Evolutionary conservation across 1,140 invertebrate species (phyloP), one percentile per base, ranked within the genome.

Genomic region (Periplaneta americana): DNA sequence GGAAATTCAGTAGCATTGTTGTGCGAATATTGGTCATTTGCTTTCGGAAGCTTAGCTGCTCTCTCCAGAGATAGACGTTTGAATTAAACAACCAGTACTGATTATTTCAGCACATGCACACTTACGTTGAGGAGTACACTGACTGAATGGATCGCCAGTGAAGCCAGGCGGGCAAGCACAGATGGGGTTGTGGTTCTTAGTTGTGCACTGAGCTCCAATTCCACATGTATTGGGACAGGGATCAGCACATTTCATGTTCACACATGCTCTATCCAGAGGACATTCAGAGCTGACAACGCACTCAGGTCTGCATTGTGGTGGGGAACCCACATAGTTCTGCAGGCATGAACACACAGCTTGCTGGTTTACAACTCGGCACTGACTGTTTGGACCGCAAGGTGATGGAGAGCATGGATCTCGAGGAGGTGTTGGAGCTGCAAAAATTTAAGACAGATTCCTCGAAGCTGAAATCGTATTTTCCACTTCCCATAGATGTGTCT

Each of bases 91-190:
- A n/a, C n/a, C n/a, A n/a, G n/a, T n/a, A n/a, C n/a, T n/a, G n/a
- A n/a, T n/a, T n/a, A n/a, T n/a, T n/a, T n/a, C n/a, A n/a, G n/a
- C n/a, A n/a, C n/a, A n/a, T n/a, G n/a, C n/a, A n/a, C 75, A 85
- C 86, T 86, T 86, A 89, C 88, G 85, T 85, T 87, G 87, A 83
- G 85, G 89, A 36, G 85, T 80, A 85, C 93, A 94, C 79, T 88
- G 88, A 13, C 88, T 88, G 85, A 95, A 95, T 57, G 95, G 94
- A 92, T 96, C 94, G 77, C 95, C 95, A 36, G 92, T 93, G 85
- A 92, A 93, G 13, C 94, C 93, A 66, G 90, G 85, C 81, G 92
- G 91, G 86, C 94, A 95, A n/a, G 91, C 92, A 85, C 94, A 95
- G 80, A 93, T 93, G 85, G 90, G 91, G 83, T 87, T 91, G 83